Percentiles rank a stretch among this genome's conserved stretches.
These are phyloP conservation scores for Thera britannica DNA, from an alignment of 2,888 invertebrate species.

Conservation along the genomic window DNA sequence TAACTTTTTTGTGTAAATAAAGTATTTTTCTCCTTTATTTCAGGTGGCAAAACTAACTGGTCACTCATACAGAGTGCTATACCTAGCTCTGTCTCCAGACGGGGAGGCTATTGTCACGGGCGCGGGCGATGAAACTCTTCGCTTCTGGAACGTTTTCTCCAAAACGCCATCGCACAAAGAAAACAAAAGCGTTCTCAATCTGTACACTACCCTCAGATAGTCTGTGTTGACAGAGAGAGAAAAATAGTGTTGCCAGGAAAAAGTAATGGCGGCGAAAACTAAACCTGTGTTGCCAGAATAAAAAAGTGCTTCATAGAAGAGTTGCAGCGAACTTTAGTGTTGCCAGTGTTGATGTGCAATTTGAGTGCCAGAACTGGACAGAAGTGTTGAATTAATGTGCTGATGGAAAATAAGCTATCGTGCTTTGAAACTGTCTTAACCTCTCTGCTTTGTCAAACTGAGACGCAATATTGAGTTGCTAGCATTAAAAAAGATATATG, in stretches of 20 bases:
- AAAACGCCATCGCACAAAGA: slow-evolving; percentile 98
- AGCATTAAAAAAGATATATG: slow-evolving; percentile 18
- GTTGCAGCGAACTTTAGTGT: not conserved
- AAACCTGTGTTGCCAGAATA: slow-evolving; percentile 11
- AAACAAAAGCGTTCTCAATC: slow-evolving; percentile 95
- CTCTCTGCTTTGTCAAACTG: too few species aligned
- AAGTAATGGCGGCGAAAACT: not conserved
- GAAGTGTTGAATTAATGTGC: not conserved
- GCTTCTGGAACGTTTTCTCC: slow-evolving; percentile 99
- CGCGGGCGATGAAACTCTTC: slow-evolving; percentile 98
- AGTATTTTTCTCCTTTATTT: slow-evolving; percentile 11
- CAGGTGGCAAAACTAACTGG: slow-evolving; percentile 98
- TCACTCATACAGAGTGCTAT: slow-evolving; percentile 97
- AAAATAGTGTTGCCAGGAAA: slow-evolving; percentile 17
- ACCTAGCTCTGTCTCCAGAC: slow-evolving; percentile 98
- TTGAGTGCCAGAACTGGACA: slow-evolving; percentile 13
- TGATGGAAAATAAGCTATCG: not conserved
- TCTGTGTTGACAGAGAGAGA: not conserved
- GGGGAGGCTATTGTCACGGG: slow-evolving; percentile 99
- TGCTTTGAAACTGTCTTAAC: not conserved
- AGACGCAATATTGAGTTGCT: slow-evolving; percentile 15
- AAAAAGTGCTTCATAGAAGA: not conserved
- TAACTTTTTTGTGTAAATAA: not conserved
- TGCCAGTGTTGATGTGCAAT: not conserved
- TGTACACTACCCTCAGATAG: slow-evolving; percentile 91